These are phyloP conservation scores for Nanorana parkeri DNA, from an alignment of 2,113 vertebrate genomes.

Conservation along the genomic window DNA sequence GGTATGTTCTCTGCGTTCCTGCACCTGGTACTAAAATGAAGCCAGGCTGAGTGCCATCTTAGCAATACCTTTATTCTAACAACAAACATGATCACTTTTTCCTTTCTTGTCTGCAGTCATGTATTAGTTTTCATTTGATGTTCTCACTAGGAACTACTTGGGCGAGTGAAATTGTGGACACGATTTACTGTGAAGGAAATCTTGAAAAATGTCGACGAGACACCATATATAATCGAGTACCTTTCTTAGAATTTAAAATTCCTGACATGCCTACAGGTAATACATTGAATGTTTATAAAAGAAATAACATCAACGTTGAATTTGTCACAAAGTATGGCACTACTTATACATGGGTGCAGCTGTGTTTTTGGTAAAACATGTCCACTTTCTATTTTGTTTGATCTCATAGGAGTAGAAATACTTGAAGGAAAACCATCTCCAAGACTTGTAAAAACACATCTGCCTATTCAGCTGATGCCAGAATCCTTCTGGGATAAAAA, in stretches of 20 bases:
- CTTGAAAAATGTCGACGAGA: constrained; percentile 67
- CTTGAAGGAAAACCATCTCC: constrained; percentile 72
- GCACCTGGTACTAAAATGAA: too few species aligned
- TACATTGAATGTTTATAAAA: not conserved
- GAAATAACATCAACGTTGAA: too few species aligned
- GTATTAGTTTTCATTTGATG: not conserved
- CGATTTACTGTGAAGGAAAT: constrained; percentile 62
- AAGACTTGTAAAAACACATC: constrained; percentile 80
- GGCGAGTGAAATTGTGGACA: constrained; percentile 70
- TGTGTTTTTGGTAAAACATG: too few species aligned
- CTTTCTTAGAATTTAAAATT: constrained; percentile 67
- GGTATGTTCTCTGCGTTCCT: too few species aligned
- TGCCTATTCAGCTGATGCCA: constrained; percentile 76
- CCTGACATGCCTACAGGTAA: not conserved
- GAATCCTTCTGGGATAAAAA: constrained; percentile 80
- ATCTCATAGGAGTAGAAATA: constrained; percentile 66
- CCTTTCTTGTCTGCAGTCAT: too few species aligned
- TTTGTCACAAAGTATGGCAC: too few species aligned
- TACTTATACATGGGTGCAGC: too few species aligned
- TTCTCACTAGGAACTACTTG: constrained; percentile 68
- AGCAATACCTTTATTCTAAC: too few species aligned
- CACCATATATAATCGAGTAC: constrained; percentile 67
- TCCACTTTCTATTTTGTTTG: not conserved
- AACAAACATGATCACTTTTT: too few species aligned
- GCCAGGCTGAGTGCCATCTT: too few species aligned